Evolutionary conservation across 2,113 vertebrate genomes (phyloP).

Genomic region (Phylloscopus whistleri): DNA sequence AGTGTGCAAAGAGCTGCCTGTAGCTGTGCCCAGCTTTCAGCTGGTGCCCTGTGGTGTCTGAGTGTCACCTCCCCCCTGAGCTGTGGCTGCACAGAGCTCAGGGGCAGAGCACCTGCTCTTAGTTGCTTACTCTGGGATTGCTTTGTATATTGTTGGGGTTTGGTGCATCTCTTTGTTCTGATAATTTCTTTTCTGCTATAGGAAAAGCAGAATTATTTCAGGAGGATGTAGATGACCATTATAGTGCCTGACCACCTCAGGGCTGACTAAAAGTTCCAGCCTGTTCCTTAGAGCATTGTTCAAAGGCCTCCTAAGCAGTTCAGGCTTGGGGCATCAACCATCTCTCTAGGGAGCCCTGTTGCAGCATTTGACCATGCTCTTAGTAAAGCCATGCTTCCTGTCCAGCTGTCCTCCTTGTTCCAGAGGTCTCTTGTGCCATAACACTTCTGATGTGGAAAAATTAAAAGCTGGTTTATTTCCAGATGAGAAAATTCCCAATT

Average conservation of each 20-base stretch:
- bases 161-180: background rate
- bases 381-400: background rate
- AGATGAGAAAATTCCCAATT: background rate
- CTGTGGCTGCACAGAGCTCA: background rate
- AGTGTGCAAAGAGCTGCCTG: background rate
- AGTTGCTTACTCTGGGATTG: background rate
- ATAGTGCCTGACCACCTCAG: background rate
- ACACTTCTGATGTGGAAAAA: background rate
- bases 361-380: background rate
- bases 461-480: background rate
- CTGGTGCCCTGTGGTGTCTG: accelerated
- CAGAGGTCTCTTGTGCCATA: background rate
- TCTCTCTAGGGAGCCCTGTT: background rate
- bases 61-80: background rate
- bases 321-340: background rate
- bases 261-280: background rate
- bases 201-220: background rate
- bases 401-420: background rate
- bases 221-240: background rate
- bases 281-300: background rate
- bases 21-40: background rate
- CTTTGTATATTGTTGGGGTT: background rate
- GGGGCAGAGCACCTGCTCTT: background rate
- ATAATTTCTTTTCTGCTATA: background rate
- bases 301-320: background rate